A percentile compares a stretch with the other conserved stretches of the same genome.
These are phyloP conservation scores for Coelopa pilipes DNA, from an alignment of 2,888 invertebrate species.

Conservation along the genomic window DNA sequence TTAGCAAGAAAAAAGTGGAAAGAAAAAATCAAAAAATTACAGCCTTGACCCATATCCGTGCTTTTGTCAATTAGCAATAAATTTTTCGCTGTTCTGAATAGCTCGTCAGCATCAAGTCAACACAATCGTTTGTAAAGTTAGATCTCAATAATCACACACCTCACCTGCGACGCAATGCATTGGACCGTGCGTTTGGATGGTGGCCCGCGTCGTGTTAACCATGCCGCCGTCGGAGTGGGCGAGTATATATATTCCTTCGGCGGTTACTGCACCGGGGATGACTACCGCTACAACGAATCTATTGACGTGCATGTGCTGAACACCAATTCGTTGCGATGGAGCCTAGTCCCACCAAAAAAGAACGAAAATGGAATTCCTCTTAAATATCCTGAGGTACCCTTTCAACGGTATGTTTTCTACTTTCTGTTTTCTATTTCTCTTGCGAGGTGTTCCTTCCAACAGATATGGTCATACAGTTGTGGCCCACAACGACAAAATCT, in stretches of 20 bases:
- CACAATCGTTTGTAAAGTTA: not conserved
- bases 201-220: conserved; percentile 91
- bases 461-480: conserved; percentile 92
- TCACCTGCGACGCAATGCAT: conserved; percentile 69
- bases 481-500: conserved; percentile 76
- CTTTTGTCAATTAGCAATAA: not conserved
- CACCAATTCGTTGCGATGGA: conserved; percentile 74
- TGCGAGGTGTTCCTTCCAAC: not conserved
- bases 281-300: conserved; percentile 78
- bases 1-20: not conserved
- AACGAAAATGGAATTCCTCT: conserved; percentile 66
- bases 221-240: conserved; percentile 86
- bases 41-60: not conserved
- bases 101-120: not conserved
- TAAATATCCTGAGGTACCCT: conserved; percentile 73
- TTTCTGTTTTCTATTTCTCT: conserved; percentile 3
- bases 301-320: conserved; percentile 90
- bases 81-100: not conserved
- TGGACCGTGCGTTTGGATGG: conserved; percentile 90
- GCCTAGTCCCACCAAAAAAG: conserved; percentile 69
- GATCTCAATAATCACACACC: not conserved
- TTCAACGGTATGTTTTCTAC: conserved; percentile 69
- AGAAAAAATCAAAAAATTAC: not conserved
- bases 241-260: conserved; percentile 90
- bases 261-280: conserved; percentile 82